Evolutionary conservation across 2,888 invertebrate species (phyloP), one percentile per base, ranked within the genome.

Genomic region (Eilema depressum): DNA sequence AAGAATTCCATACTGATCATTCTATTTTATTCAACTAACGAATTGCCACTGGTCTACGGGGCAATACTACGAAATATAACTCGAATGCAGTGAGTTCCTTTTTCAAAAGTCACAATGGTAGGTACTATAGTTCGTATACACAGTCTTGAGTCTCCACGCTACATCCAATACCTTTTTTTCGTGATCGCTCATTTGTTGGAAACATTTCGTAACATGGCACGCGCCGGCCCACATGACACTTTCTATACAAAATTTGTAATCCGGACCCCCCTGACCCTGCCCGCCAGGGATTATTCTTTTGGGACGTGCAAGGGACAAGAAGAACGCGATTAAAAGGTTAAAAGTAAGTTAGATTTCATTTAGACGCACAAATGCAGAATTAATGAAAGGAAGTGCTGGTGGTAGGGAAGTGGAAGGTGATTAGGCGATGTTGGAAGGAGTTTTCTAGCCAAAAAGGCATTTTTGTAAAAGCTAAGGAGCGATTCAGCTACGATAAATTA

Each of bases 221-320:
- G 92, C 88, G 93, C 88, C 88, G 53, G 73, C 92, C 93, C 92
- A 93, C 93, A 85, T 89, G 85, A 81, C 82, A 88, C 91, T 93
- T 92, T 92, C 92, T 92, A 90, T 88, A 86, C 84, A 87, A 90
- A 90, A 89, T 88, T 86, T 88, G 88, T 89, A 89, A 88, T 85
- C 82, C 84, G 83, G 83, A 83, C 86, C 84, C 82, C 83, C 77
- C 83, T 84, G 86, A 86, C 88, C 88, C 83, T 86, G 81, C 83
- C 76, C 80, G 78, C 81, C 82, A 72, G 80, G 83, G 83, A 84
- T 88, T 86, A 84, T 74, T 56, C 70, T 78, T 78, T 67, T 56
- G 65, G 72, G 60, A 79, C 76, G 81, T 68, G 47, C 73, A 77
- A 77, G 69, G 37, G 61, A 75, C 56, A 79, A 77, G 65, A 62